Conservation (phyloP, 2,113 vertebrate genomes). For the Ochotona princeps region DNA sequence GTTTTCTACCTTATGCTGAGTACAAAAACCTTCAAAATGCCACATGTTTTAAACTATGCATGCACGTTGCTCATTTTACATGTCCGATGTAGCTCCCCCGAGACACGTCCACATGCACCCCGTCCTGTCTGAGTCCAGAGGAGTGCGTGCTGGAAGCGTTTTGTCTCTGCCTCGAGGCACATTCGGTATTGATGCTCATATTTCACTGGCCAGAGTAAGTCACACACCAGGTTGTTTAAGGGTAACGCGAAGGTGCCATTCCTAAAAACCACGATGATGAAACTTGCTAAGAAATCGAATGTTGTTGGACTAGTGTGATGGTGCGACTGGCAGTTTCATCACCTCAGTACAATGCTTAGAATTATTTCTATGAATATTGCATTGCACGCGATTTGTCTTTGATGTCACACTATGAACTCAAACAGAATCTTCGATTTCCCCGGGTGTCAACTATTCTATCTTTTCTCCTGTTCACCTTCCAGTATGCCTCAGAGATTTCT, state of each 20-base stretch:
- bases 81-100: neutral
- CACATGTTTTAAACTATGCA: neutral
- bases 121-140: no score
- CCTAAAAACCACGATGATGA: neutral
- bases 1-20: neutral
- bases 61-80: neutral
- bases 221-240: neutral
- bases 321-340: neutral
- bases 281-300: accelerated
- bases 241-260: accelerated
- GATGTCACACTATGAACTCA: neutral
- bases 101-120: neutral
- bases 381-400: no score
- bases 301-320: no score
- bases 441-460: neutral
- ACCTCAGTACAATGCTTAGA: neutral
- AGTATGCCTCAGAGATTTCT: neutral
- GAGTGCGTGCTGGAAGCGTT: accelerated
- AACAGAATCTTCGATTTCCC: neutral
- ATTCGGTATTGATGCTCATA: neutral
- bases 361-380: neutral
- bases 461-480: neutral
- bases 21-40: neutral
- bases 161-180: neutral
- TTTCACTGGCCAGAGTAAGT: neutral